Evolutionary conservation across 2,888 invertebrate species (phyloP).

Genomic region (Cephus pulcher): DNA sequence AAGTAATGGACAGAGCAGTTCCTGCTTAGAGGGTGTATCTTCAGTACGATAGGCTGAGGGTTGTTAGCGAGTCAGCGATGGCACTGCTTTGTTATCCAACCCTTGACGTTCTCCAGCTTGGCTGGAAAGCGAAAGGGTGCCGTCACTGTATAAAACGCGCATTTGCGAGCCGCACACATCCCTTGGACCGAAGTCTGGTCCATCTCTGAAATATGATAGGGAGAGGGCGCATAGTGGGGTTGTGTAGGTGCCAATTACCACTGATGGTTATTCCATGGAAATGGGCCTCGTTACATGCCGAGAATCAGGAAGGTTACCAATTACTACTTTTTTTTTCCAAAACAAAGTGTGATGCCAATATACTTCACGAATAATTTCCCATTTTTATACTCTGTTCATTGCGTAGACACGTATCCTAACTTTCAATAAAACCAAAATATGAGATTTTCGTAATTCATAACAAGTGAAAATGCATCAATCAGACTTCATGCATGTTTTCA

Average conservation of each 20-base stretch:
- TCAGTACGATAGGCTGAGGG: slow-evolving; percentile 40
- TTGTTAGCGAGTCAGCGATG: slow-evolving; percentile 61
- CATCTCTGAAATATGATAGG: slow-evolving; percentile 61
- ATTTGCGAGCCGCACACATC: slow-evolving; percentile 49
- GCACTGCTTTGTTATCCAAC: slow-evolving; percentile 55
- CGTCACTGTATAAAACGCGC: slow-evolving; percentile 52
- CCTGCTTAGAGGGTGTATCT: slow-evolving; percentile 15
- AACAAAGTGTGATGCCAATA: background rate
- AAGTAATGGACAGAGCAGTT: background rate
- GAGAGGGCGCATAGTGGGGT: slow-evolving; percentile 37
- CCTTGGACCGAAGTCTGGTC: slow-evolving; percentile 33
- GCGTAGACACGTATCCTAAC: too few species aligned
- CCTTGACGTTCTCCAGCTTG: slow-evolving; percentile 21
- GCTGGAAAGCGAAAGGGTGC: slow-evolving; percentile 53
- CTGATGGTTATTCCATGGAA: slow-evolving; percentile 66
- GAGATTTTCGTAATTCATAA: background rate
- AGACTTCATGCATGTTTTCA: background rate
- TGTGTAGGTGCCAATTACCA: slow-evolving; percentile 65
- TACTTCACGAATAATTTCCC: background rate
- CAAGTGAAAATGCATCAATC: background rate
- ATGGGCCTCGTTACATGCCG: slow-evolving; percentile 64
- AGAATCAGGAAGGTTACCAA: slow-evolving; percentile 59
- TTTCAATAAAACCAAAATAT: background rate
- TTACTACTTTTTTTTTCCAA: slow-evolving; percentile 47
- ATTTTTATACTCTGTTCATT: too few species aligned